phyloP scores from a whole-genome alignment of 2,113 vertebrate species.

The Paracanthobrama guichenoti region DNA sequence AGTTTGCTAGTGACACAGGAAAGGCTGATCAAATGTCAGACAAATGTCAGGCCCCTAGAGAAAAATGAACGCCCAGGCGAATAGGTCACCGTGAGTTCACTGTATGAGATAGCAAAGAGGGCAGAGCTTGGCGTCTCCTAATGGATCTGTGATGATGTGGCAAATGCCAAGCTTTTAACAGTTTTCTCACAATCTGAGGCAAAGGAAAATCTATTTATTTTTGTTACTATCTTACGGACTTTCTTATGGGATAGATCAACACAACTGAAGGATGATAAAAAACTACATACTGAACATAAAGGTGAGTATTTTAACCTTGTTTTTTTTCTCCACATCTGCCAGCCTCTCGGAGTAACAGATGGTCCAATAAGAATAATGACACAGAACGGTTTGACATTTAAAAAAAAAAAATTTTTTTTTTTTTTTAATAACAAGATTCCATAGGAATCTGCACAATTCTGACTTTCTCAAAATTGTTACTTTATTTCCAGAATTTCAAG shows the following conservation, averaged over 20 bases:
- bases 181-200: slow-evolving; percentile 20
- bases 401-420: neutral
- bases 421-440: neutral
- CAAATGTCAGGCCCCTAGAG: slow-evolving; percentile 49
- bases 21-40: slow-evolving; percentile 52
- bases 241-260: neutral
- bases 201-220: neutral
- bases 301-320: neutral
- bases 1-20: slow-evolving; percentile 3
- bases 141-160: slow-evolving; percentile 3
- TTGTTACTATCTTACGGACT: neutral
- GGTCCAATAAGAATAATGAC: neutral
- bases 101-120: neutral
- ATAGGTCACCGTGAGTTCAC: slow-evolving; percentile 42
- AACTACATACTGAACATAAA: neutral
- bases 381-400: neutral
- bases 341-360: neutral
- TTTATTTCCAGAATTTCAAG: too few species aligned
- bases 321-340: neutral
- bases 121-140: slow-evolving; percentile 5
- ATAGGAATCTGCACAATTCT: too few species aligned
- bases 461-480: too few species aligned
- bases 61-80: slow-evolving; percentile 26
- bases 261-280: neutral
- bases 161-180: slow-evolving; percentile 30